Evolutionary conservation across 2,888 invertebrate species (phyloP).

Genomic region (Ochropleura leucogaster): DNA sequence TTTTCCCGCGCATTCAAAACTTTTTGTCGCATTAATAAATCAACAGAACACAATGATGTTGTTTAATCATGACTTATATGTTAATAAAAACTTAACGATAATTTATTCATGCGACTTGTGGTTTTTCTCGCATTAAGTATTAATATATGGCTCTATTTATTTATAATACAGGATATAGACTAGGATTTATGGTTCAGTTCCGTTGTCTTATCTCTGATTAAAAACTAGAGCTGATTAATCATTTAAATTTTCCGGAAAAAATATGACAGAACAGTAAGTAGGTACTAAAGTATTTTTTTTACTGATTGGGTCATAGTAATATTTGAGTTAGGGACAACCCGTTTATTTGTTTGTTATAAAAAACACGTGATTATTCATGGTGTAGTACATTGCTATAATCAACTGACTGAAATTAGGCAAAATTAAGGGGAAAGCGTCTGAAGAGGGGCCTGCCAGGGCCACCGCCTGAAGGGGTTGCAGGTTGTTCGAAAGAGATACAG

Average conservation of each 20-base stretch:
- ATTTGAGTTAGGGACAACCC: neutral
- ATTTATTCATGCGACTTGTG: conserved; percentile 12
- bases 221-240: conserved; percentile 2
- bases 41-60: conserved; percentile 21
- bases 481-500: too few relatives aligned
- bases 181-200: conserved; percentile 47
- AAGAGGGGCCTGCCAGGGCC: too few relatives aligned
- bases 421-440: too few relatives aligned
- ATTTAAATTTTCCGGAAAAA: conserved; percentile 24
- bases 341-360: neutral
- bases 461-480: too few relatives aligned
- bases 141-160: conserved; percentile 26
- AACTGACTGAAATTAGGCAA: too few relatives aligned
- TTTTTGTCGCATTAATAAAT: conserved; percentile 39
- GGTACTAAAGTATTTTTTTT: neutral
- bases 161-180: conserved; percentile 26
- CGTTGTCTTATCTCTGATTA: conserved; percentile 22
- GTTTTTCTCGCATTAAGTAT: conserved; percentile 51
- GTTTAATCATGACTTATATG: conserved; percentile 10
- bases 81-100: conserved; percentile 44
- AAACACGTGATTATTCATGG: neutral
- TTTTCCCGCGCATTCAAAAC: conserved; percentile 20
- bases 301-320: neutral
- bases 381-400: too few relatives aligned
- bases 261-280: neutral